phyloP scores from a whole-genome alignment of 1,140 invertebrate genomes.

The Pseudachorutes palmiensis region DNA sequence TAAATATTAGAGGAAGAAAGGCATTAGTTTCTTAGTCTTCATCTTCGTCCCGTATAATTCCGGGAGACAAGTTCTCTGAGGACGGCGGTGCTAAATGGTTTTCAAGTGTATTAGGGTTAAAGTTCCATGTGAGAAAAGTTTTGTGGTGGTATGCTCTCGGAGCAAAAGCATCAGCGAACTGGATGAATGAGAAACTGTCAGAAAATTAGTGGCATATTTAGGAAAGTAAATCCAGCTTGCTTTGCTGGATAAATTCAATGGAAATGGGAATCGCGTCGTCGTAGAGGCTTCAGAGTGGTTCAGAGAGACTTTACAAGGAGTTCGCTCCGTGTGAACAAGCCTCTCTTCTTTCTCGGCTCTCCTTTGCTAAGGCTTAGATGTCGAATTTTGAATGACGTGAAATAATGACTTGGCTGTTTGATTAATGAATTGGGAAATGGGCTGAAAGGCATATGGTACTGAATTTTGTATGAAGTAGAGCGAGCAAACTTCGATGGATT shows the following conservation, averaged over 20 bases:
- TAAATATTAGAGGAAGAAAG: slow-evolving; percentile 5
- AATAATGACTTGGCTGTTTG: slow-evolving; percentile 36
- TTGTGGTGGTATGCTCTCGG: neutral
- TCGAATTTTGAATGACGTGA: slow-evolving; percentile 35
- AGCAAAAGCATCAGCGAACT: neutral
- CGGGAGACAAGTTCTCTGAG: too few species aligned
- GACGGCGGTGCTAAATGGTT: slow-evolving; percentile 1
- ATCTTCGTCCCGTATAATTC: too few species aligned
- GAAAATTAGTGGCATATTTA: slow-evolving; percentile 32
- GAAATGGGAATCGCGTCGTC: neutral
- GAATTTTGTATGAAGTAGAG: slow-evolving; percentile 33
- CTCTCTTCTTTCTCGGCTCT: slow-evolving; percentile 5
- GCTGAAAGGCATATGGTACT: slow-evolving; percentile 35
- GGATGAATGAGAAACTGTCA: slow-evolving; percentile 14
- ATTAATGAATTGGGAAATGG: slow-evolving; percentile 36
- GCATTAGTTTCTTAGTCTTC: slow-evolving; percentile 4
- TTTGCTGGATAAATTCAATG: neutral
- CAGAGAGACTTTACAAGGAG: neutral
- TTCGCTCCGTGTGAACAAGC: neutral
- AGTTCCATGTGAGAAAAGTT: neutral
- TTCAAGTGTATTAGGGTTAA: neutral
- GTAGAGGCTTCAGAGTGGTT: neutral
- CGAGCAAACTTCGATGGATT: slow-evolving; percentile 3
- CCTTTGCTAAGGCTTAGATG: slow-evolving; percentile 18
- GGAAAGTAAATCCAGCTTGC: slow-evolving; percentile 15